Conservation (phyloP, 1,140 invertebrate species). For the Babylonia areolata region DNA sequence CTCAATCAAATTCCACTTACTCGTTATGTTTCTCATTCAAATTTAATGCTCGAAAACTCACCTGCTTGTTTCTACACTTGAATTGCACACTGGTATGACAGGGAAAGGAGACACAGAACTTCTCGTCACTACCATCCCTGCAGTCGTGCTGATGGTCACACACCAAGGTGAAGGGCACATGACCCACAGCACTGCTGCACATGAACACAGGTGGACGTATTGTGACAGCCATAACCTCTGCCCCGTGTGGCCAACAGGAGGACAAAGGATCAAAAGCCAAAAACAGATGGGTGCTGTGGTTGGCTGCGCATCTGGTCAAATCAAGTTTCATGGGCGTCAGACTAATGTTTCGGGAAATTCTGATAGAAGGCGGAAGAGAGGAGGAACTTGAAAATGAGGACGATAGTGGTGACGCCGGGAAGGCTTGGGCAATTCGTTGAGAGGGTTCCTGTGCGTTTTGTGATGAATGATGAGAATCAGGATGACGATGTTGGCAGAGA, state of each 20-base stretch:
- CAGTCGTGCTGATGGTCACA: background rate
- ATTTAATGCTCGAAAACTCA: too few relatives aligned
- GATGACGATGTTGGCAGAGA: too few relatives aligned
- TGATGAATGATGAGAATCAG: too few relatives aligned
- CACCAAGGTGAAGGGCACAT: background rate
- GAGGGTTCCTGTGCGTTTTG: too few relatives aligned
- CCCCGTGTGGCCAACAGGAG: background rate
- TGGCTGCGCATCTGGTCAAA: background rate
- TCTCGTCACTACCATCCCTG: background rate
- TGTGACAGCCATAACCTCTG: background rate
- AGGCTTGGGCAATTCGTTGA: too few relatives aligned
- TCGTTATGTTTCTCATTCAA: too few relatives aligned
- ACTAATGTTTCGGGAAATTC: too few relatives aligned
- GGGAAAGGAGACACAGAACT: background rate
- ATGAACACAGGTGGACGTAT: background rate
- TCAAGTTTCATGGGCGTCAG: background rate
- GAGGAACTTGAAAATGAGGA: too few relatives aligned
- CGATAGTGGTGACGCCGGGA: background rate
- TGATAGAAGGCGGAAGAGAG: too few relatives aligned
- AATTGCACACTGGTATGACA: background rate
- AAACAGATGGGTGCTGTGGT: background rate
- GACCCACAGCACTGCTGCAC: background rate
- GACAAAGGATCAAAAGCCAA: background rate
- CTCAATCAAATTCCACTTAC: too few relatives aligned
- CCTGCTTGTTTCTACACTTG: background rate